Base-by-base conservation (phyloP, 1,140 invertebrate genomes). In the Maniola jurtina region DNA sequence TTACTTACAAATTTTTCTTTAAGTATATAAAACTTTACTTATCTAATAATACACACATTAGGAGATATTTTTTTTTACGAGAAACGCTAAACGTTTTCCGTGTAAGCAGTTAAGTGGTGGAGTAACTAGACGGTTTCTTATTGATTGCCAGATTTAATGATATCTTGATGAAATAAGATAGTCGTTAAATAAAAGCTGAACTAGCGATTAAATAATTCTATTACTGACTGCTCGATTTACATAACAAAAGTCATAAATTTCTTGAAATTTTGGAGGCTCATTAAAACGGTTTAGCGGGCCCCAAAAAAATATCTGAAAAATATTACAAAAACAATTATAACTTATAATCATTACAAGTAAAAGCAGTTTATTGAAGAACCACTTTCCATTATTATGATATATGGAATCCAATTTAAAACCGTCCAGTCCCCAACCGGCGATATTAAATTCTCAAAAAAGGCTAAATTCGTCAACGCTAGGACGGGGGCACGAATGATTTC, bases 1-100 rank as follows among this genome's bases (percentile, higher is more conserved):
- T 73, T 69, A 70, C 70, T 75, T 68, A 71, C 66, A 50, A 61
- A 45, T 54, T 60, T 63, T 61, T 57, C 33, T 57, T 60, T 34
- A 57, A 50, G 35, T 40, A 40, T 40, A 40, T 40, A 40, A 40
- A 45, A 45, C 42, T 62, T n/a, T 62, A 38, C 35, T 62, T 62
- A 62, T 42, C 35, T 54, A 40, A 8, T 52, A 25, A 61, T 13
- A 62, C 48, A 40, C 35, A 54, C 48, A 25, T n/a, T 13, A 36
- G 8, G 3, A 35, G 48, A 50, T 8, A 9, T 42, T 45, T 52
- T 52, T 52, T 11, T 9, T 7, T 52, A 25, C 14, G 25, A 7
- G 2, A 33, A 52, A 61, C 33, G 11, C 34, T 45, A 45, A 15
- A 48, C 5, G 36, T 25, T 25, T 50, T 60, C 4, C 59, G 45